phyloP scores from a whole-genome alignment of 2,797 vertebrate genomes.

The Alosa sapidissima region DNA sequence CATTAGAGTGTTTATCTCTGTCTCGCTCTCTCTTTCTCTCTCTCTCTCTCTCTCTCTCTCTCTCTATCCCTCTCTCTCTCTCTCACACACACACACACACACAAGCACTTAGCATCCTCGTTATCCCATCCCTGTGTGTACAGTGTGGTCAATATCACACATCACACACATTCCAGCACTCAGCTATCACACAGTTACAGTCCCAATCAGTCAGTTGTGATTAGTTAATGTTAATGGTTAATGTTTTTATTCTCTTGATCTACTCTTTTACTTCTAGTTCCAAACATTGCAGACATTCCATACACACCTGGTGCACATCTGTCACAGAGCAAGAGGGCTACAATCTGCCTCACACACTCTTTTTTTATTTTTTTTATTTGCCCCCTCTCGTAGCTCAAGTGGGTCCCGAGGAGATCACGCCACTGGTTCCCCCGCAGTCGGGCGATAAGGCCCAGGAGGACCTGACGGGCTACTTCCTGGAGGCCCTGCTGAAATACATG shows the following conservation, averaged over 20 bases:
- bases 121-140: neutral
- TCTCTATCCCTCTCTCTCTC: too few relatives aligned
- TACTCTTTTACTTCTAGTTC: too few relatives aligned
- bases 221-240: too few relatives aligned
- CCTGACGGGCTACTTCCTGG: slow-evolving; percentile 95
- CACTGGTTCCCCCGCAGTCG: slow-evolving; percentile 94
- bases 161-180: neutral
- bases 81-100: neutral
- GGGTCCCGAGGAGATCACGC: slow-evolving; percentile 94
- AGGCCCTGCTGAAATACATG: slow-evolving; percentile 98
- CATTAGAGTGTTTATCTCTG: neutral
- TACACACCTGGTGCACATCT: neutral
- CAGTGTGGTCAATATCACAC: neutral
- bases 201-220: neutral
- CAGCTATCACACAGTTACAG: too few relatives aligned
- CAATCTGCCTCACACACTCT: neutral
- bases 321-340: neutral
- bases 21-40: neutral
- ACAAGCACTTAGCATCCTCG: neutral
- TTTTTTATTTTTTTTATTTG: slow-evolving; percentile 11
- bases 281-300: neutral
- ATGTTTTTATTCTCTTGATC: too few relatives aligned
- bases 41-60: too few relatives aligned
- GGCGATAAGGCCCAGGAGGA: slow-evolving; percentile 99
- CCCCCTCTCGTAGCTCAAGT: slow-evolving; percentile 84